Percentiles rank a stretch among this genome's conserved stretches.
phyloP scores from a whole-genome alignment of 2,797 vertebrate species.

The Leptodactylus fallax region DNA sequence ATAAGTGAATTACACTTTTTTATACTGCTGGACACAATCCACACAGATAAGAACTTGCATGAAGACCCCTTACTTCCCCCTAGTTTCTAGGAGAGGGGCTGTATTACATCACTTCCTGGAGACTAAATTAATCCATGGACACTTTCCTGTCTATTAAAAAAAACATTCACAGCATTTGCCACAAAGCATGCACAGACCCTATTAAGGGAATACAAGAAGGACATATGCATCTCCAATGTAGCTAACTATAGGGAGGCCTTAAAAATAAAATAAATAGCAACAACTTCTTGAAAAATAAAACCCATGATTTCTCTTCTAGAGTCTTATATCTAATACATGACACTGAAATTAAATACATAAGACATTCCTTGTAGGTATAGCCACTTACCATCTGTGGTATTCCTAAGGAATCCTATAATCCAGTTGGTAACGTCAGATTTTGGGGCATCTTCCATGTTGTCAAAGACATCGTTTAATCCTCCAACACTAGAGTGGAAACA shows the following conservation, averaged over 20 bases:
- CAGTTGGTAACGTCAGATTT: slow-evolving; percentile 58
- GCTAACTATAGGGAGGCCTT: too few relatives aligned
- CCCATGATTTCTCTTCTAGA: neutral
- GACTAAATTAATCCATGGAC: neutral
- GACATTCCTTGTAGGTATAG: neutral
- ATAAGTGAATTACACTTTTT: too few relatives aligned
- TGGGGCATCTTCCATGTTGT: slow-evolving; percentile 49
- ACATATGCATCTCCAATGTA: too few relatives aligned
- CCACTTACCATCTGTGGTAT: neutral
- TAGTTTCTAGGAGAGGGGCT: neutral
- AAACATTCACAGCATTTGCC: neutral
- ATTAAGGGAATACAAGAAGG: neutral
- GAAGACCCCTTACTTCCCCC: neutral
- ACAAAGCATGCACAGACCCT: neutral
- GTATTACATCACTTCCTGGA: neutral
- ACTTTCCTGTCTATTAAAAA: neutral
- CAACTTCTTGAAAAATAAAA: too few relatives aligned
- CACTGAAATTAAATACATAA: too few relatives aligned
- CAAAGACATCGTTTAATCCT: slow-evolving; percentile 57
- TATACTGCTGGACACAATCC: neutral
- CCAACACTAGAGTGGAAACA: slow-evolving; percentile 56
- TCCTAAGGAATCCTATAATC: slow-evolving; percentile 54
- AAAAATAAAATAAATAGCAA: too few relatives aligned
- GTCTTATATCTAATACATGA: neutral
- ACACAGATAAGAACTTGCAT: neutral